A percentile compares a stretch with the other conserved stretches of the same genome.
Evolutionary conservation across 1,140 invertebrate species (phyloP).

Genomic region (Myzus persicae): DNA sequence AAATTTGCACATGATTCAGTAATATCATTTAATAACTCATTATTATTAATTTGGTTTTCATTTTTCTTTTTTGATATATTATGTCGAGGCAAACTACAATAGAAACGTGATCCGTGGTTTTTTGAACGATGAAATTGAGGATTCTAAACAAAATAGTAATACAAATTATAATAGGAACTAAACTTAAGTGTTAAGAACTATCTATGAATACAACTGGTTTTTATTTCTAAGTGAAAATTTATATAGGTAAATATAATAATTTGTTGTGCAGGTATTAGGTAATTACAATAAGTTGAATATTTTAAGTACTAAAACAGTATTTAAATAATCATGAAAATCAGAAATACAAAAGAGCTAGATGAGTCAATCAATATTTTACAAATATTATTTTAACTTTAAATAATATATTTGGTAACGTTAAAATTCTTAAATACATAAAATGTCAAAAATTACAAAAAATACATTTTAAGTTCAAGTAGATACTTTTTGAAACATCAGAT

Average conservation of each 20-base stretch:
- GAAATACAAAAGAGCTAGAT: not conserved
- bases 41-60: conserved; percentile 6
- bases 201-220: not conserved
- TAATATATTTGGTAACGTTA: not conserved
- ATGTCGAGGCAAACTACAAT: conserved; percentile 44
- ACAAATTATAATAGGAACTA: not conserved
- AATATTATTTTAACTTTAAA: not conserved
- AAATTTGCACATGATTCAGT: conserved; percentile 49
- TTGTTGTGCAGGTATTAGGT: too few relatives aligned
- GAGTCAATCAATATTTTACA: not conserved
- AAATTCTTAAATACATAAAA: not conserved
- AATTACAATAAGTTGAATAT: not conserved
- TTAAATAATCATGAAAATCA: not conserved
- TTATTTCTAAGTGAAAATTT: not conserved
- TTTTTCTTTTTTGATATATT: conserved; percentile 42
- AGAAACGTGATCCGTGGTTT: conserved; percentile 40
- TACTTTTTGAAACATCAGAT: not conserved
- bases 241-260: not conserved
- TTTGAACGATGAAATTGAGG: conserved; percentile 40
- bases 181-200: not conserved
- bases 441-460: not conserved
- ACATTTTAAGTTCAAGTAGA: not conserved
- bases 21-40: conserved; percentile 28
- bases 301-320: not conserved
- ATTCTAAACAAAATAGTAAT: conserved; percentile 15